Evolutionary conservation across 2,113 vertebrate species (phyloP), one percentile per base, ranked within the genome.

Genomic region (Acrocephalus kingi): DNA sequence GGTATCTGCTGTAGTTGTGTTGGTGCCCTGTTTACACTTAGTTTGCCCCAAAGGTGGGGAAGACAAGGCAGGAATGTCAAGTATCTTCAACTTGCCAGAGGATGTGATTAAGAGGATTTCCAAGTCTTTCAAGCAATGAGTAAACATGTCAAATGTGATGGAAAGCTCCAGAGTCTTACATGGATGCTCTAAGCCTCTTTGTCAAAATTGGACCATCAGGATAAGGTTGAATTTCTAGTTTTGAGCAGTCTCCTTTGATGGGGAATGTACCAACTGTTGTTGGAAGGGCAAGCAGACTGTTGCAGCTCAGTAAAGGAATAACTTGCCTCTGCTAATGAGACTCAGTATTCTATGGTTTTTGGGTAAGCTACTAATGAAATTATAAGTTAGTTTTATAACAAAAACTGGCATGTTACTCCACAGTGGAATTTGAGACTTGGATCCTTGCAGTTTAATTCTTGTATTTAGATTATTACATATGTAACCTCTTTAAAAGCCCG

Each of bases 61-160:
- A 80, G 68, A 76, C 84, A 92, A 89, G 87, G 25, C 41, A 92
- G 74, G 87, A 93, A 94, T 94, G 91, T 82, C 54, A 82, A 85
- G 66, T 87, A 62, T 84, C 91, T 94, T 93, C 76, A 92, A 0
- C 86, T 87, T 96, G 86, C 49, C 55, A 91, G 66, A 87, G 93
- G 89, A 94, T 94, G 77, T 58, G 89, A 94, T 96, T 89, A 78
- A 87, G 74, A 89, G 89, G 87, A 91, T 94, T 95, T 94, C 78
- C 41, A 92, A 51, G 58, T 75, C 80, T 94, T 95, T 94, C 56
- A 97, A 87, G 91, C 66, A 87, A 43, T 0, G 37, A 76, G 30
- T 92, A 93, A 94, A 89, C 55, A 75, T 90, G 86, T 93, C 90
- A 93, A 74, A 92, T 71, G 46, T 92, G 83, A 86, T 95, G 88